Evolutionary conservation across 2,888 invertebrate genomes (phyloP).

Genomic region (Chirona hameri): DNA sequence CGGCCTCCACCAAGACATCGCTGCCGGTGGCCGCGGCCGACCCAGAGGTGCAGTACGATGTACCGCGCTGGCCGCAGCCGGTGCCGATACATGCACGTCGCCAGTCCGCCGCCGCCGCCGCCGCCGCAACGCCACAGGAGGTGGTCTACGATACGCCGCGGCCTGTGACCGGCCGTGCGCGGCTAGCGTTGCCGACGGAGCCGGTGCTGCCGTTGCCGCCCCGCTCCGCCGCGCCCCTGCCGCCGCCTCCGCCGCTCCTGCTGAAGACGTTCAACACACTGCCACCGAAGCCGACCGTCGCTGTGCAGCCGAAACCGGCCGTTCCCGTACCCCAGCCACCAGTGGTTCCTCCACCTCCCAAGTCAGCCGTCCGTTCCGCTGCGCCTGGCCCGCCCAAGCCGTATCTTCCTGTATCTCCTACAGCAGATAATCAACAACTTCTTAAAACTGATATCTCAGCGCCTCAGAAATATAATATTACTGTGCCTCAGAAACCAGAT

Average conservation of each 20-base stretch:
- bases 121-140: neutral
- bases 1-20: too few species aligned
- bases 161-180: neutral
- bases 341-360: neutral
- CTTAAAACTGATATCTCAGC: too few species aligned
- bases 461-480: too few species aligned
- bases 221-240: neutral
- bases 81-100: too few species aligned
- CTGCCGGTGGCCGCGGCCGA: too few species aligned
- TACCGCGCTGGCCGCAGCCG: too few species aligned
- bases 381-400: neutral
- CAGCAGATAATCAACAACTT: too few species aligned
- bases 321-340: neutral
- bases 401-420: too few species aligned
- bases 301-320: neutral
- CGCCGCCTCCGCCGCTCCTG: neutral
- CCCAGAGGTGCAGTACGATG: too few species aligned
- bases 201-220: neutral
- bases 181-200: neutral
- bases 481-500: too few species aligned
- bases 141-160: slow-evolving; percentile 2
- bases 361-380: neutral
- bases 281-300: neutral
- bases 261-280: neutral
- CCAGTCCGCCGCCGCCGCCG: neutral